A percentile compares a stretch with the other conserved stretches of the same genome.
phyloP scores from a whole-genome alignment of 2,113 vertebrate species.

The Sterrhoptilus dennistouni region DNA sequence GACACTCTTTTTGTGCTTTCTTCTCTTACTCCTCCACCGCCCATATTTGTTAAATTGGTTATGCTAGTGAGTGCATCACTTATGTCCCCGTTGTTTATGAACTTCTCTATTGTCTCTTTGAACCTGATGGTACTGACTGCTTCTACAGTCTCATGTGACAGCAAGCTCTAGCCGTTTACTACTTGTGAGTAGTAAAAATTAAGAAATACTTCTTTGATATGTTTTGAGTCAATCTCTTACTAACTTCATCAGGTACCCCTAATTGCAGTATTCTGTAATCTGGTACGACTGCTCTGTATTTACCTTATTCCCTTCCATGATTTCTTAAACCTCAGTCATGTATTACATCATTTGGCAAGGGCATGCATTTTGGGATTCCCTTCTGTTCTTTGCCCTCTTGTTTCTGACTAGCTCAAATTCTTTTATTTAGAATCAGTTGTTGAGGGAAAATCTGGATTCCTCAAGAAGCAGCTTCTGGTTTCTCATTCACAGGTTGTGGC shows the following conservation, averaged over 20 bases:
- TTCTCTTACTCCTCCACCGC: not conserved
- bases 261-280: not conserved
- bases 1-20: not conserved
- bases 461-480: not conserved
- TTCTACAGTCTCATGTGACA: not conserved
- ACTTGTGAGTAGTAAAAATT: not conserved
- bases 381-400: not conserved
- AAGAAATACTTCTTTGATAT: not conserved
- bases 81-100: not conserved
- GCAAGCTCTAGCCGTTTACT: not conserved
- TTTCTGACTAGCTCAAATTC: not conserved
- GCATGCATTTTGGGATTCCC: not conserved
- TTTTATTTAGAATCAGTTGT: not conserved
- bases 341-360: not conserved
- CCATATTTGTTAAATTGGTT: not conserved
- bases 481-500: not conserved
- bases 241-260: not conserved
- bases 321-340: not conserved
- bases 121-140: not conserved
- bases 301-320: not conserved
- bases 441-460: not conserved
- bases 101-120: not conserved
- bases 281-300: not conserved
- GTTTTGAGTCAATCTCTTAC: not conserved
- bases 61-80: not conserved